Conservation (phyloP, 2,113 vertebrate species). For the Salvelinus namaycush region DNA sequence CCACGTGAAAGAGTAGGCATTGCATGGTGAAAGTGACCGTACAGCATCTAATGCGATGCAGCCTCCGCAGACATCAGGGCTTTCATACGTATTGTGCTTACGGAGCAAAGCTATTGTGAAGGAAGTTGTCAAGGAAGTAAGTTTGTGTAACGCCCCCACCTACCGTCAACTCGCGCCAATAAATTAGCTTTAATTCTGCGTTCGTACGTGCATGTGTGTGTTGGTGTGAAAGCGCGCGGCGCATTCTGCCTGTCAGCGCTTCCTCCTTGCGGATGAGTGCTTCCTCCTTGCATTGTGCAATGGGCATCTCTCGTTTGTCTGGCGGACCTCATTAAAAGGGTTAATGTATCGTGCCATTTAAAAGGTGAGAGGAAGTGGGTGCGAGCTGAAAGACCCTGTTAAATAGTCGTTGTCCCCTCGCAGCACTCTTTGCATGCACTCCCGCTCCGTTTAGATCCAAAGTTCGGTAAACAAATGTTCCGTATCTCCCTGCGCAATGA, state of each 20-base stretch:
- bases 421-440: constrained; percentile 37
- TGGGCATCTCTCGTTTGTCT: constrained; percentile 72
- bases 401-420: constrained; percentile 66
- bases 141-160: no score
- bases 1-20: no score
- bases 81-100: no score
- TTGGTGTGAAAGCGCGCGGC: not conserved
- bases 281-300: constrained; percentile 70
- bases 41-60: no score
- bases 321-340: constrained; percentile 77
- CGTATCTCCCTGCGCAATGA: constrained; percentile 43
- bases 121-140: no score
- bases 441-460: constrained; percentile 41
- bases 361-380: constrained; percentile 75
- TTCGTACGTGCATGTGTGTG: not conserved
- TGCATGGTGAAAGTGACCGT: no score
- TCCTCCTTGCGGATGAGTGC: constrained; percentile 57
- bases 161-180: no score
- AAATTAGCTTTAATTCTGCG: no score
- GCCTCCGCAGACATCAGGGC: no score
- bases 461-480: constrained; percentile 45
- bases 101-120: no score
- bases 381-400: constrained; percentile 69
- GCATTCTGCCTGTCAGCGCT: constrained; percentile 67
- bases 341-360: constrained; percentile 84